These are phyloP conservation scores for Pteromalus puparum DNA, from an alignment of 1,140 invertebrate species.

Conservation along the genomic window DNA sequence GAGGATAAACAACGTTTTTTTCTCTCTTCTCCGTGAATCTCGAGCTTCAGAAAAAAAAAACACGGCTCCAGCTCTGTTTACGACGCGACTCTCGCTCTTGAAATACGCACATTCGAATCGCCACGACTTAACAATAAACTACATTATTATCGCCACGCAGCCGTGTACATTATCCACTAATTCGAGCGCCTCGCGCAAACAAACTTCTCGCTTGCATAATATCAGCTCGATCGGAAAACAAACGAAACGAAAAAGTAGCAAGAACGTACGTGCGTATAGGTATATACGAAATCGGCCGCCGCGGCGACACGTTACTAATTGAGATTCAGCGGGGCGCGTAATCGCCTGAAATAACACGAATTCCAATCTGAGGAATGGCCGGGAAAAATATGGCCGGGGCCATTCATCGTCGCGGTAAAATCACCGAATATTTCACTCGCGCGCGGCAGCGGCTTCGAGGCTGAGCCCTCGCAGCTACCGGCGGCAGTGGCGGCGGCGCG, in stretches of 20 bases:
- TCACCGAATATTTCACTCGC: slow-evolving; percentile 72
- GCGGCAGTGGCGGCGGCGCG: slow-evolving; percentile 6
- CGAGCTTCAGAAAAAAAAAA: background rate
- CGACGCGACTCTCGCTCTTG: background rate
- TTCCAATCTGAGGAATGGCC: slow-evolving; percentile 69
- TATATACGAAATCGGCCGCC: too few species aligned
- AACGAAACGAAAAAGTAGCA: background rate
- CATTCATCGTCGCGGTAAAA: slow-evolving; percentile 71
- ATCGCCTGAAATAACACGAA: slow-evolving; percentile 72
- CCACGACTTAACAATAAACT: background rate
- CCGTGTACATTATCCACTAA: background rate
- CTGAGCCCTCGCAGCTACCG: slow-evolving; percentile 51
- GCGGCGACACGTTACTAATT: slow-evolving; percentile 68
- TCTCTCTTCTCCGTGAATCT: background rate
- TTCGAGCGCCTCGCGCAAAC: slow-evolving; percentile 6
- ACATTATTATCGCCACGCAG: background rate
- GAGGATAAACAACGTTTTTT: slow-evolving; percentile 28
- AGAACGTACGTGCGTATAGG: background rate
- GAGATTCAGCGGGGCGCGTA: slow-evolving; percentile 71
- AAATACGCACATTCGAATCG: background rate
- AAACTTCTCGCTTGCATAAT: slow-evolving; percentile 25
- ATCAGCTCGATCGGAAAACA: too few species aligned
- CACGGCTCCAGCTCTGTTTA: background rate
- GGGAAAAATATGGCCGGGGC: slow-evolving; percentile 67
- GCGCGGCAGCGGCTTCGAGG: background rate